Base-by-base conservation (phyloP, 2,113 vertebrate genomes). In the Nycticryphes semicollaris region DNA sequence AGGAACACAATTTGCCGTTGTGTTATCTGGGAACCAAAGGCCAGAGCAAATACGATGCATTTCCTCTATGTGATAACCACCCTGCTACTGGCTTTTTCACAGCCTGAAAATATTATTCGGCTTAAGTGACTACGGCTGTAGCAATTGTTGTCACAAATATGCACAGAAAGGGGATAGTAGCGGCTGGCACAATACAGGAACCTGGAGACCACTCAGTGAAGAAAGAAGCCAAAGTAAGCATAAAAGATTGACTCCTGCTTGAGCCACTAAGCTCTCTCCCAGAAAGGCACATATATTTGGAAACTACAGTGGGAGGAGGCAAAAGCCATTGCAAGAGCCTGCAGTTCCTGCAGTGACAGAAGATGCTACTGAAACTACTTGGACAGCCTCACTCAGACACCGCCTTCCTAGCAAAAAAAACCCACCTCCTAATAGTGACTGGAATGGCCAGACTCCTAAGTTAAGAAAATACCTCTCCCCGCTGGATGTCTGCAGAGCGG, bases 21-120 rank as follows among this genome's bases (percentile, higher is more conserved):
- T 3, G 22, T n/a, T 91, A 85, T 90, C 93, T 76, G 59, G 57
- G 67, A 96, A 69, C 50, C 37, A 41, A 80, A 90, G 57, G 84
- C 91, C 70, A 73, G 62, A 89, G 69, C 67, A 86, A 84, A 90
- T 4, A 62, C 0, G 0, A 62, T 80, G 78, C 67, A 2, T 83
- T 93, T 80, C 56, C 78, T 91, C 63, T 67, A 69, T 87, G 91
- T 77, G 68, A 90, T 48, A 84, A 59, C 25, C 78, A 59, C 41
- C 4, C 56, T 62, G 41, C 82, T 57, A 63, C 78, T 30, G 31
- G 35, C 84, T 25, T 70, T 74, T 41, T 47, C 89, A 81, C 89
- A 91, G 47, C 47, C 47, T 87, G 37, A 27, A 92, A 89, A 56
- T 11, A 5, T 17, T 82, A 27, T 24, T 37, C 48, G 27, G 31